Conservation (phyloP, 2,888 invertebrate species). For the Scaptomyza cyrtandrae region DNA sequence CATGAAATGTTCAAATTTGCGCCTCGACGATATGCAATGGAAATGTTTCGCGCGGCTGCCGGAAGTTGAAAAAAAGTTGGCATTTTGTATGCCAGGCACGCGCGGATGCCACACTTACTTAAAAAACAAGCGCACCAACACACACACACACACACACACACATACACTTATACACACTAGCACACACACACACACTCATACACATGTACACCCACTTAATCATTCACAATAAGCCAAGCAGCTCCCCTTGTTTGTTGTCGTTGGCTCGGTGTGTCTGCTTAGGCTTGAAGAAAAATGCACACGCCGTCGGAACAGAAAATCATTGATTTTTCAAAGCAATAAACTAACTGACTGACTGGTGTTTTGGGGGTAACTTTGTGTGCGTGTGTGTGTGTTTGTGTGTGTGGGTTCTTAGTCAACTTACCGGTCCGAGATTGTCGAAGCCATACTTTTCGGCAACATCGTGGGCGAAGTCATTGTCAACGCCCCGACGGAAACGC, state of each 20-base stretch:
- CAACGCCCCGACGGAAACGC: constrained; percentile 91
- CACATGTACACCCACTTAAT: constrained; percentile 39
- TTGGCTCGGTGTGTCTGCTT: constrained; percentile 34
- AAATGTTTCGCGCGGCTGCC: constrained; percentile 47
- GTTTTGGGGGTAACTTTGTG: background rate
- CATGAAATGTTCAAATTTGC: constrained; percentile 46
- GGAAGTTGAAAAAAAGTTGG: constrained; percentile 53
- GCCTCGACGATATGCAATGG: constrained; percentile 66
- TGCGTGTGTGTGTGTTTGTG: background rate
- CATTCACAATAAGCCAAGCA: constrained; percentile 59
- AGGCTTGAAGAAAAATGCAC: constrained; percentile 36
- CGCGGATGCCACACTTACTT: constrained; percentile 22
- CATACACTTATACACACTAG: constrained; percentile 5
- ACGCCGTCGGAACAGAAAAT: constrained; percentile 59
- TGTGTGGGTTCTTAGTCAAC: constrained; percentile 76
- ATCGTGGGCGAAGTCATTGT: constrained; percentile 90
- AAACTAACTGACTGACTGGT: constrained; percentile 5
- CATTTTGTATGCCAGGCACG: constrained; percentile 48
- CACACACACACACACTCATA: background rate
- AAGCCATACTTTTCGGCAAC: constrained; percentile 96
- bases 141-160: constrained; percentile 6
- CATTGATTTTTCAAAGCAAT: constrained; percentile 77
- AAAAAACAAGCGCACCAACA: constrained; percentile 14
- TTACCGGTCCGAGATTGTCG: constrained; percentile 96
- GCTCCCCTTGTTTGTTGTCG: constrained; percentile 37